Conservation (phyloP, 2,797 vertebrate genomes). For the Pangasius mekongensis region DNA sequence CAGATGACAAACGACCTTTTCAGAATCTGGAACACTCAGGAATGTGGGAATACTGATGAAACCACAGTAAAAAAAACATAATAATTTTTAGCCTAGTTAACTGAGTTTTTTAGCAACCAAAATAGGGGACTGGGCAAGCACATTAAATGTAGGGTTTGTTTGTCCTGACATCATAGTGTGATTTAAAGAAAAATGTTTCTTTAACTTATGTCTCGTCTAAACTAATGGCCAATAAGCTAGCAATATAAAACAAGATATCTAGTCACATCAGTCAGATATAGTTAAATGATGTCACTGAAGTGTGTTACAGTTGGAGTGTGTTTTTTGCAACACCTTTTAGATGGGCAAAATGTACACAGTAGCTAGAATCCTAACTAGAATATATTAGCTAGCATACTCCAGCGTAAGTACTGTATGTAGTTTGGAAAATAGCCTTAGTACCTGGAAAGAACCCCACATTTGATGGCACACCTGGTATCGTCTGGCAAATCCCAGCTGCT, state of each 20-base stretch:
- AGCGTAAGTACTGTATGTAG: neutral
- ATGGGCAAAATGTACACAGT: neutral
- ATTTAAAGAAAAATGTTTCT: neutral
- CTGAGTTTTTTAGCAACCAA: neutral
- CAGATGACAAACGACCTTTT: conserved; percentile 25
- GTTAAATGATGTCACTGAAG: neutral
- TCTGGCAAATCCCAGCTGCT: conserved; percentile 33
- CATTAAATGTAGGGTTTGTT: neutral
- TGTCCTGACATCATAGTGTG: neutral
- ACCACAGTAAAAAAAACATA: neutral
- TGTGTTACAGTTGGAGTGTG: neutral
- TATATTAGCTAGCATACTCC: neutral
- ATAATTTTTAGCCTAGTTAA: neutral
- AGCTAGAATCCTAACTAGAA: neutral
- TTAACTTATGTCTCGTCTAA: neutral
- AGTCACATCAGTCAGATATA: neutral
- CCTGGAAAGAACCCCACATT: neutral
- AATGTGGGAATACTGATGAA: conserved; percentile 20
- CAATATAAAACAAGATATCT: neutral
- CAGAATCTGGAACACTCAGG: conserved; percentile 5
- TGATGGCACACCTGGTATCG: conserved; percentile 45
- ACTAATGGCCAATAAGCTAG: neutral
- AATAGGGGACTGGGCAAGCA: neutral
- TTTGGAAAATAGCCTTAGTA: neutral
- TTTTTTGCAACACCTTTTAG: neutral